Evolutionary conservation across 2,888 invertebrate genomes (phyloP).

Genomic region (Aspidapion aeneum): DNA sequence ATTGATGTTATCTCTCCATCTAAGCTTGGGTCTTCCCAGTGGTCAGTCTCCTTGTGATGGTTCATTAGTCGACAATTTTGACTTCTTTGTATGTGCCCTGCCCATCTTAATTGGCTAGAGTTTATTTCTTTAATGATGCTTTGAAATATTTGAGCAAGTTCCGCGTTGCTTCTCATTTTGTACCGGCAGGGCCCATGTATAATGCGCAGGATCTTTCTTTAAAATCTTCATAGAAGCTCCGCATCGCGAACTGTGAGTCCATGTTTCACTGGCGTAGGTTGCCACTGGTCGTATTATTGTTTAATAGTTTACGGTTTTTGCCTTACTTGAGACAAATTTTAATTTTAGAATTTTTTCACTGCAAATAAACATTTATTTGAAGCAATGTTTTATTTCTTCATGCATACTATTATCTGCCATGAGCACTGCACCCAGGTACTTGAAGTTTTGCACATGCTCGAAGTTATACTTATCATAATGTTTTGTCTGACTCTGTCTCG

Average conservation of each 20-base stretch:
- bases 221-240: neutral
- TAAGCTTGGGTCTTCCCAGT: neutral
- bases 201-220: neutral
- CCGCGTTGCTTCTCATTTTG: neutral
- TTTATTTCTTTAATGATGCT: too few relatives aligned
- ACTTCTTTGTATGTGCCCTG: conserved; percentile 4
- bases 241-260: neutral
- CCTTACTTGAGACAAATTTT: conserved; percentile 9
- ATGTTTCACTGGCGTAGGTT: too few relatives aligned
- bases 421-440: conserved; percentile 8
- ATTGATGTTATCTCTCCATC: conserved; percentile 6
- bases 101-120: neutral
- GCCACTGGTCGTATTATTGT: too few relatives aligned
- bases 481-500: too few relatives aligned
- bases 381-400: neutral
- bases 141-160: neutral
- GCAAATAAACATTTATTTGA: conserved; percentile 3
- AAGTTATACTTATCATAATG: conserved; percentile 12
- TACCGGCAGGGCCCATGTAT: neutral
- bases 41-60: neutral
- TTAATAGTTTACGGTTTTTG: too few relatives aligned
- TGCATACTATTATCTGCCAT: conserved; percentile 1
- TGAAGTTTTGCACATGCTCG: conserved; percentile 5
- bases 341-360: neutral
- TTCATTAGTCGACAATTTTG: neutral